These are phyloP conservation scores for Mechanitis messenoides DNA, from an alignment of 2,888 invertebrate species.

Conservation along the genomic window DNA sequence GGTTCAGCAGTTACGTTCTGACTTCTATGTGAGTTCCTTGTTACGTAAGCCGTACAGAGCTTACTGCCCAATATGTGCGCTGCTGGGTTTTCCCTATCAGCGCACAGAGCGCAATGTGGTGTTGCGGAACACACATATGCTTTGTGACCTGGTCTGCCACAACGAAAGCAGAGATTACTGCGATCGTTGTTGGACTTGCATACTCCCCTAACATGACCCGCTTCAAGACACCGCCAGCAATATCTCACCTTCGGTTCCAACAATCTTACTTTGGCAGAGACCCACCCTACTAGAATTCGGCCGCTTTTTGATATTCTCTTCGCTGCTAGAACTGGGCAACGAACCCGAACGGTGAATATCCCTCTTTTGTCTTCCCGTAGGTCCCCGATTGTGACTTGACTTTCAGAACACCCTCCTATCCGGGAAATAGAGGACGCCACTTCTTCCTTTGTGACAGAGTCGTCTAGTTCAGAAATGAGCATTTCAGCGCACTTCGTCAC, in stretches of 20 bases:
- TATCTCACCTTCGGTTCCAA: constrained; percentile 13
- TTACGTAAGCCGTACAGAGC: constrained; percentile 1
- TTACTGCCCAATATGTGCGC: constrained; percentile 17
- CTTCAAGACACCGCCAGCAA: constrained; percentile 25
- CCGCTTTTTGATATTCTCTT: constrained; percentile 17
- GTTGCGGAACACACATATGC: constrained; percentile 14
- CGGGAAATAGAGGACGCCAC: constrained; percentile 16
- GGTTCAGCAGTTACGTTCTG: no score
- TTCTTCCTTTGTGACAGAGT: constrained; percentile 19
- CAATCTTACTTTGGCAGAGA: constrained; percentile 16
- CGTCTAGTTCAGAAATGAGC: constrained; percentile 25
- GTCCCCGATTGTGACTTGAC: constrained; percentile 8
- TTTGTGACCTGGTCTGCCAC: constrained; percentile 26
- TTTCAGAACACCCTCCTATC: constrained; percentile 9
- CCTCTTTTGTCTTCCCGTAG: neutral
- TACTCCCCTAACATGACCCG: constrained; percentile 18
- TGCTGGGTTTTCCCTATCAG: constrained; percentile 13
- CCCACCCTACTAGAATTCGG: constrained; percentile 25
- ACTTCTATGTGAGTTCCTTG: neutral
- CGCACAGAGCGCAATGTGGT: constrained; percentile 23
- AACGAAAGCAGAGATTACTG: constrained; percentile 17
- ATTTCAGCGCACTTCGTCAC: constrained; percentile 15
- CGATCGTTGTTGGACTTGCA: constrained; percentile 18
- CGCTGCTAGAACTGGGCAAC: constrained; percentile 24
- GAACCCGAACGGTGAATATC: constrained; percentile 4